Evolutionary conservation across 2,888 invertebrate species (phyloP).

Genomic region (Stenchaetothrips biformis): DNA sequence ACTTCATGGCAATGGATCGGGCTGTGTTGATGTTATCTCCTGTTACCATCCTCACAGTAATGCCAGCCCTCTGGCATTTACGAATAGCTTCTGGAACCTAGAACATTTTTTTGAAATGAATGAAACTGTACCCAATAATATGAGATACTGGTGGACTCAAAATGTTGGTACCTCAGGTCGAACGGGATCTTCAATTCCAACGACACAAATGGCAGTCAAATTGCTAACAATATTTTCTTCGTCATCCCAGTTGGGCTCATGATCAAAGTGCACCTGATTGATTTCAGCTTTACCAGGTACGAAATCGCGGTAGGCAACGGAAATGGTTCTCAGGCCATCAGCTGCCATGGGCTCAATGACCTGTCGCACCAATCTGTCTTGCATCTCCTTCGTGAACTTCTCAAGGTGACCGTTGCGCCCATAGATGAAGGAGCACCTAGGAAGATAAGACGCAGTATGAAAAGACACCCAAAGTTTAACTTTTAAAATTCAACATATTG

Average conservation of each 20-base stretch:
- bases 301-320: slow-evolving; percentile 91
- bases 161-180: slow-evolving; percentile 75
- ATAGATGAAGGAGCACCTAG: slow-evolving; percentile 90
- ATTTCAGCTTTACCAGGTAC: slow-evolving; percentile 86
- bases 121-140: slow-evolving; percentile 25
- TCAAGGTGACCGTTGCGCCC: slow-evolving; percentile 87
- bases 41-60: slow-evolving; percentile 98
- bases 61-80: slow-evolving; percentile 95
- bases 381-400: slow-evolving; percentile 89
- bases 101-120: slow-evolving; percentile 16
- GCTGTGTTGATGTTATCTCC: slow-evolving; percentile 99
- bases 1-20: slow-evolving; percentile 94
- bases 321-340: slow-evolving; percentile 92
- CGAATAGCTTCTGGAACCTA: slow-evolving; percentile 86
- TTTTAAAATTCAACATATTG: neutral
- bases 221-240: slow-evolving; percentile 90
- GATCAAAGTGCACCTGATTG: slow-evolving; percentile 86
- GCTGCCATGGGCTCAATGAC: slow-evolving; percentile 99
- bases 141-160: neutral
- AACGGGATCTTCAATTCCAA: slow-evolving; percentile 99
- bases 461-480: neutral
- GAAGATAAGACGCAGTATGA: slow-evolving; percentile 32
- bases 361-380: slow-evolving; percentile 82
- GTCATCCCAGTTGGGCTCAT: slow-evolving; percentile 94
- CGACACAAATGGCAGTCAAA: slow-evolving; percentile 91